phyloP scores from a whole-genome alignment of 2,888 invertebrate species.

The Pseudococcus viburni region DNA sequence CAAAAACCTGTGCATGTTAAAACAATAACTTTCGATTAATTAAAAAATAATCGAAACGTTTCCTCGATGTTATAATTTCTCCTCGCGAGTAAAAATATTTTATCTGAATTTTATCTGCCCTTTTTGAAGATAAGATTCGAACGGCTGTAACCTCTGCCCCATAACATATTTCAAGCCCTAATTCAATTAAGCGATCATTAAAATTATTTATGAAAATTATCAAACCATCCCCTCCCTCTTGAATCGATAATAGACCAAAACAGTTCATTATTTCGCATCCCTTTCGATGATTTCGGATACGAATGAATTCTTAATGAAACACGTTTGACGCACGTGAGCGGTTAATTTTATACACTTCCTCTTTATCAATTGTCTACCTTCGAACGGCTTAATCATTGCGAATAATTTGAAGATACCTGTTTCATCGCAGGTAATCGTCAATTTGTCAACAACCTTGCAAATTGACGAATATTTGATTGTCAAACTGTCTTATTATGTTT shows the following conservation, averaged over 20 bases:
- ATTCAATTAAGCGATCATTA: not conserved
- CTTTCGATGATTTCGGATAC: not conserved
- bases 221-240: not conserved
- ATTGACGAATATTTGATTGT: not conserved
- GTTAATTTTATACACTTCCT: not conserved
- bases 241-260: not conserved
- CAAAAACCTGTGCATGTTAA: not conserved
- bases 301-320: not conserved
- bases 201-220: not conserved
- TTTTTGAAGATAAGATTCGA: not conserved
- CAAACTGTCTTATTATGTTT: not conserved
- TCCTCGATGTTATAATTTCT: not conserved
- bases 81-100: not conserved
- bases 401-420: not conserved
- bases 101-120: not conserved
- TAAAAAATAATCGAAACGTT: not conserved
- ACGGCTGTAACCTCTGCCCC: not conserved
- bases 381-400: not conserved
- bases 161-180: not conserved
- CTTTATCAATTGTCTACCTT: not conserved
- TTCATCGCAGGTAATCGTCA: not conserved
- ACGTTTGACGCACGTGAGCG: constrained; percentile 7
- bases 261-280: not conserved
- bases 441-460: constrained; percentile 30
- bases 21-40: not conserved